Evolutionary conservation across 2,888 invertebrate genomes (phyloP).

Genomic region (Agriopis marginaria): DNA sequence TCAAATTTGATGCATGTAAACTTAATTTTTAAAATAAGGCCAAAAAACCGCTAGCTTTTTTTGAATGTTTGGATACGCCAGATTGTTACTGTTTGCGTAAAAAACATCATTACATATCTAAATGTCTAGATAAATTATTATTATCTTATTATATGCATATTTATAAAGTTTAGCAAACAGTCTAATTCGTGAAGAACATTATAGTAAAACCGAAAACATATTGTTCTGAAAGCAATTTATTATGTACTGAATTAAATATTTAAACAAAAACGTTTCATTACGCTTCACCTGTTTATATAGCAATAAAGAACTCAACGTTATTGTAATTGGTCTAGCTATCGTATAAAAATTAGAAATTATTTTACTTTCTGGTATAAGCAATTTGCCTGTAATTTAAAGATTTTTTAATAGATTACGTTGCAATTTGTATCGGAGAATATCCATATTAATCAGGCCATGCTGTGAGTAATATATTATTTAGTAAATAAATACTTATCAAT

Average conservation of each 20-base stretch:
- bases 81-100: no score
- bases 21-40: no score
- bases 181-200: constrained; percentile 5
- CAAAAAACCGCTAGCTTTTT: no score
- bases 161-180: constrained; percentile 3
- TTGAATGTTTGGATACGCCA: no score
- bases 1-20: no score
- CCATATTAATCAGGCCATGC: no score
- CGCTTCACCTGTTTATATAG: constrained; percentile 40
- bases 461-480: no score
- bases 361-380: constrained; percentile 31
- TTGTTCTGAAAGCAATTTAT: constrained; percentile 11
- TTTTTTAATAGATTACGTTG: background rate
- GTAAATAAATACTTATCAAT: no score
- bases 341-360: constrained; percentile 23
- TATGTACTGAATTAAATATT: constrained; percentile 2
- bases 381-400: constrained; percentile 10
- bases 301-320: constrained; percentile 46
- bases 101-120: no score
- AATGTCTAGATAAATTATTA: no score
- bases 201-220: constrained; percentile 8
- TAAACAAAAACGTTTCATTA: constrained; percentile 29
- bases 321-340: constrained; percentile 36
- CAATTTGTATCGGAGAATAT: no score
- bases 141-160: background rate